phyloP scores from a whole-genome alignment of 2,888 invertebrate genomes.

The Bellardia bayeri region DNA sequence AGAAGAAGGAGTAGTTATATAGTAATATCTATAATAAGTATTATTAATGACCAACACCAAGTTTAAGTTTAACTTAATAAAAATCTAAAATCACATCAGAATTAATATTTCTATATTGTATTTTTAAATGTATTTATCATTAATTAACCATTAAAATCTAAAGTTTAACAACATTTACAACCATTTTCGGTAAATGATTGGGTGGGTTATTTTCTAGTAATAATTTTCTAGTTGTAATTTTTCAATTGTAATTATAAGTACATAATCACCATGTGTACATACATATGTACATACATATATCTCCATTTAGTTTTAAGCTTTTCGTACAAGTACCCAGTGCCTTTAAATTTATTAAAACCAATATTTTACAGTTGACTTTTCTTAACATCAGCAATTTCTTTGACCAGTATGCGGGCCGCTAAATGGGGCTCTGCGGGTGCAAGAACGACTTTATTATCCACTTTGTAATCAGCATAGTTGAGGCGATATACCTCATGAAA shows the following conservation, averaged over 20 bases:
- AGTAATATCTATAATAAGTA: not conserved
- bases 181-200: slow-evolving; percentile 64
- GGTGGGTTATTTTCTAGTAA: slow-evolving; percentile 60
- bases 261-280: slow-evolving; percentile 11
- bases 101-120: slow-evolving; percentile 43
- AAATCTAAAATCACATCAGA: slow-evolving; percentile 66
- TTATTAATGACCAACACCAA: slow-evolving; percentile 63
- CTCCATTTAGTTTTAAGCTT: slow-evolving; percentile 7
- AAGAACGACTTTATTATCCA: slow-evolving; percentile 87
- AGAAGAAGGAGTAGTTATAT: not conserved
- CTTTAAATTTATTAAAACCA: not conserved
- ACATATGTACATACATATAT: not conserved
- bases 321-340: slow-evolving; percentile 36
- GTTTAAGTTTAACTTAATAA: slow-evolving; percentile 42
- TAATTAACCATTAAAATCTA: slow-evolving; percentile 53
- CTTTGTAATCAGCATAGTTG: slow-evolving; percentile 87
- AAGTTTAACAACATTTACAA: slow-evolving; percentile 66
- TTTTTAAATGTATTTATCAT: slow-evolving; percentile 31
- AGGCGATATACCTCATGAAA: slow-evolving; percentile 88
- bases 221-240: slow-evolving; percentile 6
- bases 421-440: slow-evolving; percentile 88
- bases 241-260: slow-evolving; percentile 21
- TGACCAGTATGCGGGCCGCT: slow-evolving; percentile 86
- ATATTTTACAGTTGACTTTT: slow-evolving; percentile 48
- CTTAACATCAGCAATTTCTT: slow-evolving; percentile 81